Evolutionary conservation across 2,888 invertebrate species (phyloP).

Genomic region (Heliothis peltigera): DNA sequence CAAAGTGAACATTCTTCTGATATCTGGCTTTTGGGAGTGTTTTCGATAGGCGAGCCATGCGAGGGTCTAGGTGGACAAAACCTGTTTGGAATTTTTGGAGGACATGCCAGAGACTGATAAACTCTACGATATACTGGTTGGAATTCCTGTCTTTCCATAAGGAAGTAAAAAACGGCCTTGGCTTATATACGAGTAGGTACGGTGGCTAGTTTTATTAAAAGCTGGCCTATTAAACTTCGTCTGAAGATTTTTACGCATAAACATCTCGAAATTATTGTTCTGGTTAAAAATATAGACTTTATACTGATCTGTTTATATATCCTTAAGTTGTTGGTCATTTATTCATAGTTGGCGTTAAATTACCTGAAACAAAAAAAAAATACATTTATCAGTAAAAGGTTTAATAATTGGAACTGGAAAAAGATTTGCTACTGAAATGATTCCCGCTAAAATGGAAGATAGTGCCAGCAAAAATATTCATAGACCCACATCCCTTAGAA

Average conservation of each 20-base stretch:
- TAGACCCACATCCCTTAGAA: conserved; percentile 20
- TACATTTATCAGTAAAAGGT: not conserved
- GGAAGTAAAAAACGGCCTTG: not conserved
- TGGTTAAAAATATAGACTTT: too few species aligned
- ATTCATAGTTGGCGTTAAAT: not conserved
- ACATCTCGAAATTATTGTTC: not conserved
- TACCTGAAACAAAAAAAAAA: conserved; percentile 54
- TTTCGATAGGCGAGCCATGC: conserved; percentile 38
- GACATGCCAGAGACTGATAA: conserved; percentile 32
- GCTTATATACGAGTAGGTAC: not conserved
- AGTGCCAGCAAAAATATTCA: not conserved
- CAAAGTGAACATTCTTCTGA: conserved; percentile 32
- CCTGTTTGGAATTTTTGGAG: conserved; percentile 23
- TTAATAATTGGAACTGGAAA: not conserved
- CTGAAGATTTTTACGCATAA: not conserved
- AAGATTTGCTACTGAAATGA: not conserved
- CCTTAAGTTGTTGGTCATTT: not conserved
- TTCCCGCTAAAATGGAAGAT: not conserved
- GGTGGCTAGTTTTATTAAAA: not conserved
- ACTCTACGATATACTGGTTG: not conserved
- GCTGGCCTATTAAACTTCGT: not conserved
- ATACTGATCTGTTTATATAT: conserved; percentile 3
- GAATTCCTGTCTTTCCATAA: conserved; percentile 1
- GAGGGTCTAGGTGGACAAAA: conserved; percentile 20
- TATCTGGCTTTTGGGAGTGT: conserved; percentile 41